Conservation (phyloP, 2,888 invertebrate genomes). For the Odontothrips loti region DNA sequence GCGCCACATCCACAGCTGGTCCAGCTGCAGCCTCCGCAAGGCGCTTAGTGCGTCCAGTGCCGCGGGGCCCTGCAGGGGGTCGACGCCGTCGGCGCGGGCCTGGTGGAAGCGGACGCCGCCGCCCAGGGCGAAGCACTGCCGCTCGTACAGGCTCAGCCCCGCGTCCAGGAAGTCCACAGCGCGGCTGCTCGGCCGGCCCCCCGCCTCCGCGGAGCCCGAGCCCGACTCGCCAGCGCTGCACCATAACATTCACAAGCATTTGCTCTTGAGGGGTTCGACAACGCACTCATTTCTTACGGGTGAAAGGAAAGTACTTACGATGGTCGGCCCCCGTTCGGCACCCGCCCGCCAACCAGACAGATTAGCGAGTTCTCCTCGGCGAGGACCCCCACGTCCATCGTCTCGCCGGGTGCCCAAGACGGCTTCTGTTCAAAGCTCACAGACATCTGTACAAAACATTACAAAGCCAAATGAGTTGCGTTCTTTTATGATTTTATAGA, state of each 20-base stretch:
- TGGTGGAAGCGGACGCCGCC: constrained; percentile 9
- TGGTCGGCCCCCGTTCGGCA: constrained; percentile 44
- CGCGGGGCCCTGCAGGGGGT: not conserved
- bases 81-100: not conserved
- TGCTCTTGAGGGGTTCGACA: no score
- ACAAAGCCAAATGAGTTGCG: not conserved
- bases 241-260: no score
- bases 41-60: constrained; percentile 21
- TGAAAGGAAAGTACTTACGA: constrained; percentile 52
- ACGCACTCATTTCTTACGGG: no score
- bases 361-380: constrained; percentile 60
- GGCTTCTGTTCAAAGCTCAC: constrained; percentile 58
- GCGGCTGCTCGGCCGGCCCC: constrained; percentile 49
- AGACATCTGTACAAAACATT: constrained; percentile 50
- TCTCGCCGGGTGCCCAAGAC: constrained; percentile 60
- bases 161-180: constrained; percentile 52
- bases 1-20: constrained; percentile 63
- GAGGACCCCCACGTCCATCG: constrained; percentile 56
- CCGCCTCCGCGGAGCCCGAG: constrained; percentile 51
- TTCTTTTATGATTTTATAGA: not conserved
- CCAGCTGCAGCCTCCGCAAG: constrained; percentile 44
- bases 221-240: constrained; percentile 54
- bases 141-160: constrained; percentile 43
- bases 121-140: constrained; percentile 2
- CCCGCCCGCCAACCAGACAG: constrained; percentile 59